Base-by-base conservation (phyloP, 2,888 invertebrate genomes). In the Torymus auratus region DNA sequence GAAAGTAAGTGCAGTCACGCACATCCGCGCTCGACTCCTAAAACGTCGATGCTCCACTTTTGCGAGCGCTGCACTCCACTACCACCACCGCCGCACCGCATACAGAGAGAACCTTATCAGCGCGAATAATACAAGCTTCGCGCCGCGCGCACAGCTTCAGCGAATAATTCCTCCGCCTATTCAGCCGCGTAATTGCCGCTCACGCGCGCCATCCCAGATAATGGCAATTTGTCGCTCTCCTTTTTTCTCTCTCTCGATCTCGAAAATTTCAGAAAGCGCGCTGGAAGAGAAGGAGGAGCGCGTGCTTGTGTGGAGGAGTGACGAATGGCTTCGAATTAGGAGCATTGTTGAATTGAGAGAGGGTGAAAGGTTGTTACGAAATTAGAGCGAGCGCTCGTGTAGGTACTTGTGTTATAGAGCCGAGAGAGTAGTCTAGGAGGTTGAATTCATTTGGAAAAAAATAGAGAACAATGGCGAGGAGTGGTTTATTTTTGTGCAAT, bases 1-100 rank as follows among this genome's bases (percentile, higher is more conserved):
- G 74, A 74, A 77, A 81, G 69, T 74, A 65, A 74, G 58, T 20
- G 13, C 20, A 75, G 74, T 81, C 74, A 74, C 81, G 81, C 81
- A 78, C 56, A 67, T 70, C 64, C 64, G 61, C 62, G 15, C 53
- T 28, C 41, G 60, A n/a, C 70, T 70, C 76, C 64, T 64, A 62
- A 79, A 82, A 82, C 82, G 82, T 82, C 82, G 82, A 82, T 82
- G 82, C 75, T 82, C 82, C 71, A 82, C 78, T 82, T 82, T 82
- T 79, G 68, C 71, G 64, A 50, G 68, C 72, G 58, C 53, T 58
- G 70, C 69, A 41, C 76, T 77, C 76, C 7, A 41, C 41, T 10
- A 7, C 41, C 1, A 41, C 41, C 7, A 7, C 41, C 41, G 7
- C 41, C 41, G 41, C 41, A 41, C 7, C 41, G 7, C 1, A 41